Conservation (phyloP, 1,140 invertebrate species). For the Cyrtorhinus lividipennis region DNA sequence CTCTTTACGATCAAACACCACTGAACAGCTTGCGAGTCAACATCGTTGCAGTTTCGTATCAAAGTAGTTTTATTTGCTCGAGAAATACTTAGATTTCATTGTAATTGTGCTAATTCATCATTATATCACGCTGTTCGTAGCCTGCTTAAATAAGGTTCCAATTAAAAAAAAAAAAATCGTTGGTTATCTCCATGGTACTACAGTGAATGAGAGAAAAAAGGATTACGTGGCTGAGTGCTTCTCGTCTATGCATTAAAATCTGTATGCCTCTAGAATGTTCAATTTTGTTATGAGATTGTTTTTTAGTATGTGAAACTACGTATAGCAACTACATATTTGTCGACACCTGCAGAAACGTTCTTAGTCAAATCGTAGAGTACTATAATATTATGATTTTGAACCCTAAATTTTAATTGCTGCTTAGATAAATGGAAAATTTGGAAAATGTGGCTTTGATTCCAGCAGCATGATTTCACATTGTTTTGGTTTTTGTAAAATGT, state of each 20-base stretch:
- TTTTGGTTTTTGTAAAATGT: background rate
- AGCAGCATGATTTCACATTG: background rate
- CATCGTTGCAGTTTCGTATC: constrained; percentile 1
- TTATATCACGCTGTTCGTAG: background rate
- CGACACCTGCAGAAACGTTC: background rate
- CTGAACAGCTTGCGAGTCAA: constrained; percentile 12
- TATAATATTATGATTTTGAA: too few species aligned
- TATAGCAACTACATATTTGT: background rate
- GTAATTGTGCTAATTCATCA: background rate
- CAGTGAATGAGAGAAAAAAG: background rate
- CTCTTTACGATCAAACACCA: constrained; percentile 11
- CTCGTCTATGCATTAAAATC: background rate
- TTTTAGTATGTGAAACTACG: background rate
- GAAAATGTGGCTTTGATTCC: background rate
- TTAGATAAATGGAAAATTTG: background rate
- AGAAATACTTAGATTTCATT: background rate
- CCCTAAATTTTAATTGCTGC: background rate
- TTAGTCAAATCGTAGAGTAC: too few species aligned
- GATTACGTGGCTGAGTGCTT: background rate
- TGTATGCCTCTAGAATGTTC: background rate
- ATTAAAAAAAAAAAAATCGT: too few species aligned
- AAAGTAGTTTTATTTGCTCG: background rate
- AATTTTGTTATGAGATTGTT: background rate
- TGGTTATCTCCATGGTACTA: background rate
- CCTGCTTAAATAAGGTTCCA: background rate